Evolutionary conservation across 2,797 vertebrate genomes (phyloP), one percentile per base, ranked within the genome.

Genomic region (Anniella stebbinsi): DNA sequence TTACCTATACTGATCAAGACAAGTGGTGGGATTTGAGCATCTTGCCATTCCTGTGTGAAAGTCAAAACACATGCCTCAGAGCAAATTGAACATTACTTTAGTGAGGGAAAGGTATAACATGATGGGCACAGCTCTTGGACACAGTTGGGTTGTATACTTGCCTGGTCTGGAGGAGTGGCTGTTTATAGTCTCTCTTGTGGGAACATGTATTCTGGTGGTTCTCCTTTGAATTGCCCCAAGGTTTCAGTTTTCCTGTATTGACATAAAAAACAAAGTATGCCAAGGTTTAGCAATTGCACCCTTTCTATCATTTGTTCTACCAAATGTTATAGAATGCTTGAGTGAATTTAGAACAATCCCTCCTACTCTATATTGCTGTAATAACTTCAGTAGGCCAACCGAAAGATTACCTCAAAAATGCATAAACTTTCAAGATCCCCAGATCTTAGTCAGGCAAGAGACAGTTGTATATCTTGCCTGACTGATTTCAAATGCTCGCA

Each of bases 241-340:
- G 98, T 95, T 98, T 99, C 92, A 99, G 97, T 94, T 98, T 99
- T 89, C 99, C 99, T 99, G 76, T 17, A 92, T 63, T 91, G 92
- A 36, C 57, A 66, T 18, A 94, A 54, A 57, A 83, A n/a, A 60
- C 9, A 93, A 76, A 91, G 92, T 30, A 57, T 36, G 4, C 90
- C 45, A 86, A 38, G 67, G 72, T 88, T 72, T 28, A 80, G 48
- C 12, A 13, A 11, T 5, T 41, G 9, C 57, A 60, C 25, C 12
- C 80, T 48, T 48, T 13, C 12, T 80, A 51, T n/a, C 77, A 33
- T 30, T 48, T 36, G 36, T 81, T 81, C n/a, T 17, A 54, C 15
- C 17, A 80, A 21, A 9, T 28, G 18, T 38, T 63, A 83, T 23
- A 84, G 18, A 48, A 17, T 66, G n/a, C 36, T 38, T 66, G 12